Conservation (phyloP, 1,140 invertebrate genomes). For the Bicyclus anynana region DNA sequence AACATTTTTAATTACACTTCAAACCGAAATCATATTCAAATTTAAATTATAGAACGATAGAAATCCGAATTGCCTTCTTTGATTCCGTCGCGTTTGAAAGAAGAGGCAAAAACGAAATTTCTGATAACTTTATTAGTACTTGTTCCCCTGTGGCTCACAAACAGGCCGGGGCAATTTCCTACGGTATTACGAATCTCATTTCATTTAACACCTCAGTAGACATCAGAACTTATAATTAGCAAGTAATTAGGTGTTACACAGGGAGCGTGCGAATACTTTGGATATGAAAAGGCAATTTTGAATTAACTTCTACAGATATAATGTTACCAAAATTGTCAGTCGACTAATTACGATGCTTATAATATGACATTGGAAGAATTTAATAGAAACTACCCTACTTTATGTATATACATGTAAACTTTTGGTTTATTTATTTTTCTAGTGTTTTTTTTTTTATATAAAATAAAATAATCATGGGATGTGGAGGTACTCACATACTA, state of each 20-base stretch:
- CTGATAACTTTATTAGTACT: constrained; percentile 15
- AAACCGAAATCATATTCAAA: constrained; percentile 4
- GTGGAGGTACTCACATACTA: too few species aligned
- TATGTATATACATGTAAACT: too few species aligned
- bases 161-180: constrained; percentile 29
- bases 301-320: background rate
- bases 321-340: background rate
- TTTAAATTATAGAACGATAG: constrained; percentile 8
- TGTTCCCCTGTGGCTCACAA: constrained; percentile 17
- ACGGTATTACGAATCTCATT: constrained; percentile 33
- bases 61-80: constrained; percentile 15
- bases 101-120: constrained; percentile 10
- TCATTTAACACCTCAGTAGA: constrained; percentile 54
- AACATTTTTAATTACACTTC: constrained; percentile 4
- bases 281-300: background rate
- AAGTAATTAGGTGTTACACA: constrained; percentile 34
- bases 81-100: constrained; percentile 17
- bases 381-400: too few species aligned
- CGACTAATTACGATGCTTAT: too few species aligned
- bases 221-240: constrained; percentile 56
- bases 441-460: too few species aligned
- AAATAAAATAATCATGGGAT: too few species aligned
- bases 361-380: too few species aligned
- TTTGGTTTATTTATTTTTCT: too few species aligned
- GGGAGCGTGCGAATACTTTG: background rate